A percentile compares a stretch with the other conserved stretches of the same genome.
Evolutionary conservation across 2,888 invertebrate genomes (phyloP).

Genomic region (Aleiodes alternator): DNA sequence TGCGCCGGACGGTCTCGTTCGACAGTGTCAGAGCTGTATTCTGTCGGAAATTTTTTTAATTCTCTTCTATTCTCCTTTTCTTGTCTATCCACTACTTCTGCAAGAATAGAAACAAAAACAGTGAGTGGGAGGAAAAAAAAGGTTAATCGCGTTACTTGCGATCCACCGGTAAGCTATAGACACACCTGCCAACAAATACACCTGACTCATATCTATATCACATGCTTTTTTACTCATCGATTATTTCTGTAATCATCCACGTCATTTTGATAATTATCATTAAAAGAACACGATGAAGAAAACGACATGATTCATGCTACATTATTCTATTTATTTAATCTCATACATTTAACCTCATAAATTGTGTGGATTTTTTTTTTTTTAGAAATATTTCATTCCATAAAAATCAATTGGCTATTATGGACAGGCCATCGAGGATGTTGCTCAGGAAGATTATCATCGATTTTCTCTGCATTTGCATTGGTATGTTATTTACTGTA

Average conservation of each 20-base stretch:
- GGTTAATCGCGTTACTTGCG: neutral
- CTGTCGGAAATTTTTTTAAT: slow-evolving; percentile 1
- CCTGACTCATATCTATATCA: slow-evolving; percentile 34
- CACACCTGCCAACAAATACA: slow-evolving; percentile 3
- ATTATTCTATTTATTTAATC: neutral
- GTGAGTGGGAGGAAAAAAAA: slow-evolving; percentile 14
- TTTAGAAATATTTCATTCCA: slow-evolving; percentile 10
- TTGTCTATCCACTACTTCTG: neutral
- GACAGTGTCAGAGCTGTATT: neutral
- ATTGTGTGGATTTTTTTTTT: slow-evolving; percentile 28
- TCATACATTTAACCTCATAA: neutral
- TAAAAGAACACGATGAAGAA: neutral
- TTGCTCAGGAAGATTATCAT: slow-evolving; percentile 81
- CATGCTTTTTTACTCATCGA: neutral
- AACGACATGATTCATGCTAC: neutral
- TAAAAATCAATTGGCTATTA: slow-evolving; percentile 54
- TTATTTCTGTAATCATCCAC: slow-evolving; percentile 23
- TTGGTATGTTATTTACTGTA: slow-evolving; percentile 78
- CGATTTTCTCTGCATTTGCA: slow-evolving; percentile 82
- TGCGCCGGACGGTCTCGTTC: slow-evolving; percentile 33
- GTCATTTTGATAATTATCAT: neutral
- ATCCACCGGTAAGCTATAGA: neutral
- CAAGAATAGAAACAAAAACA: neutral
- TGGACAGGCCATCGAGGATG: slow-evolving; percentile 79
- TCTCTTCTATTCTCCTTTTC: too few relatives aligned